These are phyloP conservation scores for Tokudaia tokunoshimensis DNA, from an alignment of 2,797 vertebrate species.

Conservation along the genomic window DNA sequence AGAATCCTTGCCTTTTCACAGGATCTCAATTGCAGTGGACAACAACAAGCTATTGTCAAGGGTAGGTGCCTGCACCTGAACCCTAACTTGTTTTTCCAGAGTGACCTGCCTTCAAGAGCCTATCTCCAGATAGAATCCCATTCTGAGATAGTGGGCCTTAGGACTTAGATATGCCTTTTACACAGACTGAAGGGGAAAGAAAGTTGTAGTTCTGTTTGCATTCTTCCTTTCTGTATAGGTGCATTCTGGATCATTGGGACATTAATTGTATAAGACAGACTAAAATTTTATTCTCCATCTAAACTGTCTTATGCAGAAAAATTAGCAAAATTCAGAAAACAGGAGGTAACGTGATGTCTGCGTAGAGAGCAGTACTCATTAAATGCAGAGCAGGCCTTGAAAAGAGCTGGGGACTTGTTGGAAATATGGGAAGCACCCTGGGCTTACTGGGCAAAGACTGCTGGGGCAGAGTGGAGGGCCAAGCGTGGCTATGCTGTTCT, in stretches of 20 bases:
- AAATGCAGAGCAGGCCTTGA: not conserved
- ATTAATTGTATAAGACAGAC: not conserved
- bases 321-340: constrained; percentile 6
- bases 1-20: not conserved
- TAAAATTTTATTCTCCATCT: not conserved
- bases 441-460: not conserved
- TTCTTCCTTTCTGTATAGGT: not conserved
- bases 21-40: not conserved
- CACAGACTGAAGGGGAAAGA: not conserved
- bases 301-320: not conserved
- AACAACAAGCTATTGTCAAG: not conserved
- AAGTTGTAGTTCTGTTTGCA: not conserved
- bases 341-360: not conserved
- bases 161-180: not conserved
- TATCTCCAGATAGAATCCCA: not conserved
- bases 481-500: rapidly evolving
- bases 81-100: not conserved
- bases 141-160: not conserved
- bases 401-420: not conserved
- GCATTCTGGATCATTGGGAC: not conserved
- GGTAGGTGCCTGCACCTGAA: not conserved
- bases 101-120: not conserved
- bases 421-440: not conserved
- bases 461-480: not conserved
- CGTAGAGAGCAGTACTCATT: not conserved